Percentiles rank a stretch among this genome's conserved stretches.
Evolutionary conservation across 2,113 vertebrate species (phyloP).

Genomic region (Stigmatopora argus): DNA sequence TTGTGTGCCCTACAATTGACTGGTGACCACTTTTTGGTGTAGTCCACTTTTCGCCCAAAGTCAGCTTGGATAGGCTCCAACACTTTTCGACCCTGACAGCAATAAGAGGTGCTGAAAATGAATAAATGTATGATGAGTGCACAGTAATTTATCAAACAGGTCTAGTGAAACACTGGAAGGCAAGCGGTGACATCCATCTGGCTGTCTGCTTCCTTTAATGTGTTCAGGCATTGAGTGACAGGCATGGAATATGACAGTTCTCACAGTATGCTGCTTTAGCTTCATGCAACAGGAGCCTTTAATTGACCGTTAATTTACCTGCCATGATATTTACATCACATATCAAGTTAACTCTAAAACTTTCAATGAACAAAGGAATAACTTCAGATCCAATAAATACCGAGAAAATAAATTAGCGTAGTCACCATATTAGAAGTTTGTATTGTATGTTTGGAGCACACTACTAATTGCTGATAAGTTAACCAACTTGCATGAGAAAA

Average conservation of each 20-base stretch:
- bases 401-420: neutral
- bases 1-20: too few relatives aligned
- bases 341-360: neutral
- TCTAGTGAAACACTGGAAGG: constrained; percentile 16
- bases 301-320: constrained; percentile 15
- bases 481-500: neutral
- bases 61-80: too few relatives aligned
- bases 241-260: constrained; percentile 36
- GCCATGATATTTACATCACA: neutral
- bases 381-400: neutral
- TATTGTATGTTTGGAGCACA: neutral
- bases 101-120: too few relatives aligned
- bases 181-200: constrained; percentile 47
- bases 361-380: neutral
- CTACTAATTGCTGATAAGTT: neutral
- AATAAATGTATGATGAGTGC: constrained; percentile 10
- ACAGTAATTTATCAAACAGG: constrained; percentile 35
- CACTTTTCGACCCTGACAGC: too few relatives aligned
- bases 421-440: neutral
- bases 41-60: too few relatives aligned
- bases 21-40: too few relatives aligned
- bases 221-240: constrained; percentile 29
- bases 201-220: constrained; percentile 40
- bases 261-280: constrained; percentile 24
- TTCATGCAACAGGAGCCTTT: constrained; percentile 8